Evolutionary conservation across 1,140 invertebrate species (phyloP).

Genomic region (Acromyrmex charruanus): DNA sequence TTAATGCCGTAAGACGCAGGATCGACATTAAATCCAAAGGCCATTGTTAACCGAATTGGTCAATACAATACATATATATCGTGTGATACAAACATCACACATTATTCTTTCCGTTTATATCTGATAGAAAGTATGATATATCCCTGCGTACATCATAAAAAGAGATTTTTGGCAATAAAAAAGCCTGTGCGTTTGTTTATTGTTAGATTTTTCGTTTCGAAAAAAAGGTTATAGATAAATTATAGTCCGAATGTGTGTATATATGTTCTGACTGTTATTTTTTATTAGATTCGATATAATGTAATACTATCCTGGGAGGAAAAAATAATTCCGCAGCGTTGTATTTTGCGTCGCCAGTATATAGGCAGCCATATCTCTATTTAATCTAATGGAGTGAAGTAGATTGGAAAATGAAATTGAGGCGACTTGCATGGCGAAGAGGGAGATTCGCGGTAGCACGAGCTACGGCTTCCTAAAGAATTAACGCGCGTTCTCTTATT

Average conservation of each 20-base stretch:
- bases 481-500: constrained; percentile 73
- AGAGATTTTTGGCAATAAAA: neutral
- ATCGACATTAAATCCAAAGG: neutral
- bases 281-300: neutral
- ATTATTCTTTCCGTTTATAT: neutral
- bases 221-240: constrained; percentile 14
- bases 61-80: neutral
- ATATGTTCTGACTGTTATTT: neutral
- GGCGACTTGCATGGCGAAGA: neutral
- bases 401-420: constrained; percentile 45
- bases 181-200: neutral
- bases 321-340: neutral
- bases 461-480: constrained; percentile 43
- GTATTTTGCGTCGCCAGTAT: neutral
- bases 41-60: constrained; percentile 25
- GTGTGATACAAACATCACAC: neutral
- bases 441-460: constrained; percentile 8
- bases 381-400: constrained; percentile 38
- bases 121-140: neutral
- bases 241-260: neutral
- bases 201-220: neutral
- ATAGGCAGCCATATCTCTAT: constrained; percentile 8
- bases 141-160: neutral
- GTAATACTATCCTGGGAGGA: neutral
- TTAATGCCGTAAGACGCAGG: neutral